phyloP scores from a whole-genome alignment of 2,113 vertebrate genomes.

The Chrysemys picta region DNA sequence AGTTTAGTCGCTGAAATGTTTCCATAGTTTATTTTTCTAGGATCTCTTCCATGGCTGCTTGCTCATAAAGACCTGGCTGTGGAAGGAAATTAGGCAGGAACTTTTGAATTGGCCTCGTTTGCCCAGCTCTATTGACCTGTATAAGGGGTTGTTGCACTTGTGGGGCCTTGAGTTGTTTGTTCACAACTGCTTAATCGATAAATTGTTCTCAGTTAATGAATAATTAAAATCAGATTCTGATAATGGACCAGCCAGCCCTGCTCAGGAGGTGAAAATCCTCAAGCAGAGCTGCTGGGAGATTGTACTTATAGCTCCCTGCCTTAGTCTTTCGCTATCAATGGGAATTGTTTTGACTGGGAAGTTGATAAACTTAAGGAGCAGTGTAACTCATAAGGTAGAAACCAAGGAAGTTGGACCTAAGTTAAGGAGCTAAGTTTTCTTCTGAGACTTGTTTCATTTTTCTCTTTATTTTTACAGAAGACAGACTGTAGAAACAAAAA shows the following conservation, averaged over 20 bases:
- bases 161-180: neutral
- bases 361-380: neutral
- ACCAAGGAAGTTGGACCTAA: neutral
- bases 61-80: constrained; percentile 76
- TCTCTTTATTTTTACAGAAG: neutral
- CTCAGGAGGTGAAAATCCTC: constrained; percentile 1
- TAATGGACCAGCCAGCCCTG: neutral
- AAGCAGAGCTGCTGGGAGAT: neutral
- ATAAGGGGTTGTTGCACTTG: neutral
- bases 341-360: neutral
- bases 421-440: neutral
- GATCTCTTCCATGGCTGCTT: constrained; percentile 80
- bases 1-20: constrained; percentile 78
- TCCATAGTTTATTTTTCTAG: constrained; percentile 85
- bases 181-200: neutral
- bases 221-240: constrained; percentile 29
- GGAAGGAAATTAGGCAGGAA: constrained; percentile 71
- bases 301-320: neutral
- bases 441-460: neutral
- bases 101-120: constrained; percentile 77
- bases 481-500: neutral
- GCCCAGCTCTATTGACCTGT: constrained; percentile 29
- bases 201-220: constrained; percentile 18
- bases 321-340: neutral
- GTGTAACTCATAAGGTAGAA: neutral